These are phyloP conservation scores for Condylura cristata DNA, from an alignment of 2,113 vertebrate genomes.

Conservation along the genomic window DNA sequence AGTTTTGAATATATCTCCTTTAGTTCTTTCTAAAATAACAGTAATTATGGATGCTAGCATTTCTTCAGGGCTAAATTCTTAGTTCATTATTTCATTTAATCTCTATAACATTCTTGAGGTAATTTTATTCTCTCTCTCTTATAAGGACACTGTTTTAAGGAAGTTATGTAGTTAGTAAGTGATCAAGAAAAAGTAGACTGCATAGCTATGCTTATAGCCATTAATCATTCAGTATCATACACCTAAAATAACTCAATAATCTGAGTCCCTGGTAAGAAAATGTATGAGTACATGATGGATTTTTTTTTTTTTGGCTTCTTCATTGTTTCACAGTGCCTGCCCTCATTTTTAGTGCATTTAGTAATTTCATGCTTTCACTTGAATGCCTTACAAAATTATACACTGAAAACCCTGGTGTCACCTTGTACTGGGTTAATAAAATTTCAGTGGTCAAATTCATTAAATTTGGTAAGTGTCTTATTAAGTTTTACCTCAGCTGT, in stretches of 20 bases:
- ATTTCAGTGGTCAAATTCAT: not conserved
- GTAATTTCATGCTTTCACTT: not conserved
- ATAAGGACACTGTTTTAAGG: not conserved
- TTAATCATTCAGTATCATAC: not conserved
- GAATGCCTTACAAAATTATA: not conserved
- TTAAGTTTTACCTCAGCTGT: not conserved
- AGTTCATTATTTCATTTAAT: constrained; percentile 30
- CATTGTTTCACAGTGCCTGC: not conserved
- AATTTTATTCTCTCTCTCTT: not conserved
- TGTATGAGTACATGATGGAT: not conserved
- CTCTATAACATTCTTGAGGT: not conserved
- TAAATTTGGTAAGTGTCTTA: not conserved
- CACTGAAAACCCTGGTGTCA: not conserved
- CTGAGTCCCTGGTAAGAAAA: not conserved
- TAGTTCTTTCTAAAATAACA: not conserved
- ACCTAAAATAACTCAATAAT: not conserved
- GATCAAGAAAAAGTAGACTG: not conserved
- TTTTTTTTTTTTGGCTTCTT: not conserved
- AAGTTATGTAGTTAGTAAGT: not conserved
- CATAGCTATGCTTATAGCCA: not conserved
- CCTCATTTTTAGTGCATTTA: not conserved
- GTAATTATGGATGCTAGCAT: not conserved
- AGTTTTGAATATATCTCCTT: not conserved
- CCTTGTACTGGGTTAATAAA: not conserved
- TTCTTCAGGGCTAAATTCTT: not conserved